phyloP scores from a whole-genome alignment of 2,797 vertebrate species.

The Amblyraja radiata region DNA sequence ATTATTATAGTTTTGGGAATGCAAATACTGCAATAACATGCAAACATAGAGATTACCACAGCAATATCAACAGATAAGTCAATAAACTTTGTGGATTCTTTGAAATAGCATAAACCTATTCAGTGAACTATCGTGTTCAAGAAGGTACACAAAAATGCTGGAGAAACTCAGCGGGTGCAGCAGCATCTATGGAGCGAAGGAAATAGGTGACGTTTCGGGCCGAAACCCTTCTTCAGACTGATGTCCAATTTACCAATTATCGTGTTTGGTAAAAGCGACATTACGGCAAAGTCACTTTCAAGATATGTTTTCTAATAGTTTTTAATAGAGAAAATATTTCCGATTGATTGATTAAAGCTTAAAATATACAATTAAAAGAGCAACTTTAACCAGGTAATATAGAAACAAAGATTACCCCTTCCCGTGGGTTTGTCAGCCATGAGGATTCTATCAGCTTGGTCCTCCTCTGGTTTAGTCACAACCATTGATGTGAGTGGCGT shows the following conservation, averaged over 20 bases:
- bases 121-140: neutral
- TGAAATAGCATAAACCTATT: neutral
- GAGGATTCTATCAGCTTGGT: conserved; percentile 45
- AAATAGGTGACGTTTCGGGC: no score
- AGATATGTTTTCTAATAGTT: neutral
- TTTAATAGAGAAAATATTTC: neutral
- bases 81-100: neutral
- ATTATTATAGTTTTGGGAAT: neutral
- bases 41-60: neutral
- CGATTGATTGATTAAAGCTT: neutral
- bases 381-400: neutral
- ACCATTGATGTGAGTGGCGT: conserved; percentile 93
- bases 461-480: conserved; percentile 81
- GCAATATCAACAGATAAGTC: neutral
- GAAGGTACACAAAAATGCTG: no score
- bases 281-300: neutral
- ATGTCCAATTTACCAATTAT: neutral
- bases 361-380: neutral
- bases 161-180: no score
- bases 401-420: conserved; percentile 53
- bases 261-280: neutral
- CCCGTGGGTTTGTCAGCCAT: conserved; percentile 80
- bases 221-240: no score
- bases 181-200: no score
- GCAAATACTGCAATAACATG: neutral